Evolutionary conservation across 2,797 vertebrate genomes (phyloP).

Genomic region (Sebastes nivosus): DNA sequence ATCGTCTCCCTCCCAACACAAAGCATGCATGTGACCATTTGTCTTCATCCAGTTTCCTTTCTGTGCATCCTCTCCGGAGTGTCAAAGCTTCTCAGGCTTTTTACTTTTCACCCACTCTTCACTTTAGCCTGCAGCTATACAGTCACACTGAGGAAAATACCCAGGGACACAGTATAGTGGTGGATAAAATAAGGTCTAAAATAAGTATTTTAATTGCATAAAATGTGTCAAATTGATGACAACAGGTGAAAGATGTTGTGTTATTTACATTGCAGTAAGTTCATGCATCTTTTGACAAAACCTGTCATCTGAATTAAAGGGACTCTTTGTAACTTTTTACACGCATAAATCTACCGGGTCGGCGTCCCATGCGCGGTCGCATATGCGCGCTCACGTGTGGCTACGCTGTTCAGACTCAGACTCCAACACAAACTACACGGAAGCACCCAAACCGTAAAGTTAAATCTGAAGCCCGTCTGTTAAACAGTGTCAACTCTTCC

Average conservation of each 20-base stretch:
- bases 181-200: background rate
- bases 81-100: background rate
- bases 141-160: background rate
- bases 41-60: conserved; percentile 16
- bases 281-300: background rate
- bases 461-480: no score
- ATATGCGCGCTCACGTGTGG: no score
- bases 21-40: background rate
- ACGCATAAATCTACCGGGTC: no score
- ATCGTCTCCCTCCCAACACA: background rate
- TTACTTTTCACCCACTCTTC: background rate
- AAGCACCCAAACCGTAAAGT: no score
- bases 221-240: background rate
- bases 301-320: background rate
- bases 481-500: no score
- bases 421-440: no score
- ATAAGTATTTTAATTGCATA: background rate
- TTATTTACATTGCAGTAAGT: background rate
- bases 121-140: background rate
- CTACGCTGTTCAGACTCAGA: no score
- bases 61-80: background rate
- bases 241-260: background rate
- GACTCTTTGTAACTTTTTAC: no score
- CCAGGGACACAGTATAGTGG: background rate
- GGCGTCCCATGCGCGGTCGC: no score